Percentiles rank a stretch among this genome's conserved stretches.
These are phyloP conservation scores for Melanotus villosus DNA, from an alignment of 2,888 invertebrate genomes.

Conservation along the genomic window DNA sequence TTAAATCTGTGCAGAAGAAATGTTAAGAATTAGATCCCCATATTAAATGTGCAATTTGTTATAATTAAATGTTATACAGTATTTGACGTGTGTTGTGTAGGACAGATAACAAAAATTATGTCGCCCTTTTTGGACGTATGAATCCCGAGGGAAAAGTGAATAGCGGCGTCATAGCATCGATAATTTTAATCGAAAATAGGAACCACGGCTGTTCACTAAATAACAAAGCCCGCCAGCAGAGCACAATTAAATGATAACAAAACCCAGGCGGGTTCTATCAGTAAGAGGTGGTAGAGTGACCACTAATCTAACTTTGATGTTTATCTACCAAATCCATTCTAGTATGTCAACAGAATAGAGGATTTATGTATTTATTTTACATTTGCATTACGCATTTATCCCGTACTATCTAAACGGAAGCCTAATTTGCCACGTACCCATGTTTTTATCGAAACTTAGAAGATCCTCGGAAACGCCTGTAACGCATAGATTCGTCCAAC, in stretches of 20 bases:
- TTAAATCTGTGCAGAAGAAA: too few species aligned
- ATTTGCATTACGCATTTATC: conserved; percentile 15
- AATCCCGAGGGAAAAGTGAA: background rate
- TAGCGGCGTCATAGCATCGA: conserved; percentile 20
- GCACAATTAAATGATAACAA: conserved; percentile 42
- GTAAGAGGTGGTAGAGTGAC: conserved; percentile 37
- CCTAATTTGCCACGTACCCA: conserved; percentile 2
- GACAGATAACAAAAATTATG: conserved; percentile 14
- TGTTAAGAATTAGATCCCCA: too few species aligned
- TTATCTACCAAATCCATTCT: conserved; percentile 37
- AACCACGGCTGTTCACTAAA: conserved; percentile 26
- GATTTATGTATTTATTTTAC: conserved; percentile 32
- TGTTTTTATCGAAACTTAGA: conserved; percentile 4
- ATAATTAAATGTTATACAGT: too few species aligned
- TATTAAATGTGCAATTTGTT: too few species aligned
- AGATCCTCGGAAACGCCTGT: background rate
- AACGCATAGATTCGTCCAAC: background rate
- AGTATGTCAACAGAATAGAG: conserved; percentile 34
- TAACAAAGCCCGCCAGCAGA: conserved; percentile 32
- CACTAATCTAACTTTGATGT: conserved; percentile 42
- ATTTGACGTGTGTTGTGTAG: background rate
- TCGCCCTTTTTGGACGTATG: background rate
- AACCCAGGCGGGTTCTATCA: conserved; percentile 30
- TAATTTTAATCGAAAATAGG: conserved; percentile 37
- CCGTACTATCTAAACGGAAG: background rate